Conservation (phyloP, 2,113 vertebrate species). For the Panthera leo region DNA sequence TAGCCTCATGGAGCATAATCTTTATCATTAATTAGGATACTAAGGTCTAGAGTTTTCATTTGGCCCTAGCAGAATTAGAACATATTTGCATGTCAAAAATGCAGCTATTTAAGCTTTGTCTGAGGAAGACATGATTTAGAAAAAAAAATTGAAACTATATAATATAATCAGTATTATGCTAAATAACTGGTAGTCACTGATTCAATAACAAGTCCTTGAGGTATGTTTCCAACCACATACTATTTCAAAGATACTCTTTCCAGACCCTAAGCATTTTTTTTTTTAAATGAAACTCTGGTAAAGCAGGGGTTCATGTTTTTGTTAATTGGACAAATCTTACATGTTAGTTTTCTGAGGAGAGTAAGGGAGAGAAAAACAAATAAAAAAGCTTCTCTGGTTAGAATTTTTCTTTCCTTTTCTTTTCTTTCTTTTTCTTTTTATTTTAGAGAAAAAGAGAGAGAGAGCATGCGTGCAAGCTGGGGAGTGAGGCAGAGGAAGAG, state of each 20-base stretch:
- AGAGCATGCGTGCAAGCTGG: too few relatives aligned
- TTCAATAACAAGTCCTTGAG: background rate
- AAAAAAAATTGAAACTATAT: background rate
- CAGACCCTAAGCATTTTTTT: background rate
- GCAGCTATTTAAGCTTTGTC: background rate
- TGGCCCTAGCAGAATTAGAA: background rate
- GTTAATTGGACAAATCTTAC: background rate
- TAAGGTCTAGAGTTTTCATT: background rate
- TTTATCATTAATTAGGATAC: constrained; percentile 1
- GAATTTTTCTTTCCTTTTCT: background rate
- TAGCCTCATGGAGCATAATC: background rate
- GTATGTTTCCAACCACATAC: background rate
- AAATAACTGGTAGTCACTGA: background rate
- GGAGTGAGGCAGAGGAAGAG: too few relatives aligned
- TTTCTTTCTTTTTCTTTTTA: too few relatives aligned
- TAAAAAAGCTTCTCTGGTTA: background rate
- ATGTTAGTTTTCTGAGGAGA: background rate
- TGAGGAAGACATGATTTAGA: constrained; percentile 22
- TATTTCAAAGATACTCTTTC: constrained; percentile 33
- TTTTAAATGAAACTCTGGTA: background rate
- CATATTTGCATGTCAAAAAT: background rate
- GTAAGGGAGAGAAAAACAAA: background rate
- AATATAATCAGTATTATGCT: background rate
- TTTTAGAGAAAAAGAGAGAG: too few relatives aligned
- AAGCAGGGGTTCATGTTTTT: background rate